Evolutionary conservation across 2,797 vertebrate genomes (phyloP), one percentile per base, ranked within the genome.

Genomic region (Tiaroga cobitis): DNA sequence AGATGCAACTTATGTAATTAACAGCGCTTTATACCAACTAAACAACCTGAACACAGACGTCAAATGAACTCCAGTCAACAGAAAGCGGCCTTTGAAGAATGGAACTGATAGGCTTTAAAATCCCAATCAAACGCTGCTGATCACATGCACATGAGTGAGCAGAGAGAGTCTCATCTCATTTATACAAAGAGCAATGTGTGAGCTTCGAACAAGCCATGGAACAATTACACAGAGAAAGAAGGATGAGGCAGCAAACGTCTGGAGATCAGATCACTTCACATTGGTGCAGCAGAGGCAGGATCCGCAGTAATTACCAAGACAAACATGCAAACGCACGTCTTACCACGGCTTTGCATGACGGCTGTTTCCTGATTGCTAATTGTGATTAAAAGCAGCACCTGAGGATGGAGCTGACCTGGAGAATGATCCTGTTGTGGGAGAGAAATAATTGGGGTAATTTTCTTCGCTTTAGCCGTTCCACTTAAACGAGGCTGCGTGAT

Each of bases 311-410:
- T 88, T 87, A 82, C 75, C 63, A 43, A 75, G 56, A 80, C 61
- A 83, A 84, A 88, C 63, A 69, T 32, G 83, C 70, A 59, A 65
- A n/a, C 2, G 24, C 85, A 6, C 63, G 74, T 83, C 85, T 51
- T 74, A 37, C 54, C 26, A 43, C 80, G 24, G 84, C 74, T 85
- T 56, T 54, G 84, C 84, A 63, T 70, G 43, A 67, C 43, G 84
- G 51, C 68, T 75, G 61, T 88, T 89, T 81, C 61, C 34, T 93
- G 92, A 94, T 93, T 92, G 88, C 83, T 88, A 87, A 92, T 92
- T 93, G 90, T 93, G 88, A 83, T 91, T 86, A 79, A 82, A 90
- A 92, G 84, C 37, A 89, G 81, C 85, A 87, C 85, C 84, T 67
- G 85, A 87, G 73, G 81, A 81, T 24, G 75, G 65, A 77, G 79